Evolutionary conservation across 30 jellyfish, hydroid and myxozoan genomes (phyloP), one percentile per base, ranked within the genome.

Genomic region (Hydractinia echinata): DNA sequence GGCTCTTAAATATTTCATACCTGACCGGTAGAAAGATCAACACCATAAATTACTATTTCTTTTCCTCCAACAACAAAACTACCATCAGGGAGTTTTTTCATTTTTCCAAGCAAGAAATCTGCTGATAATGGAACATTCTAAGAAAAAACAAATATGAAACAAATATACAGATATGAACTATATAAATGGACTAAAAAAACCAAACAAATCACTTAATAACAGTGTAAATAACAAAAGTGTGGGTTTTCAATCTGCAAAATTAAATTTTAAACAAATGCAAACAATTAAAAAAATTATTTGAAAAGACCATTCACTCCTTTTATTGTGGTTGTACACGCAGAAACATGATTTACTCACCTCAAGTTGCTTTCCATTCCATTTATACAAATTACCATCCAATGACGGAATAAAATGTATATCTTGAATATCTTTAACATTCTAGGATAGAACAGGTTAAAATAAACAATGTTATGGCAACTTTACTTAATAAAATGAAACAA

Each of bases 71-170:
- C 90, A 11, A 92, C 82, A 70, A 79, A 92, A 9, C 89, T 81
- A 20, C 98, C 98, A 92, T 92, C 98, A 5, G 98, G 89, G 10
- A 84, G 74, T 14, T 76, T 81, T 54, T 85, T 88, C 53, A 81
- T 70, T 16, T 76, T 72, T 8, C 96, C 98, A 64, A 92, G 88
- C 73, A 92, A 83, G n/a, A 69, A 39, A 4, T 86, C 95, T 19
- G 98, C 96, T 13, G 96, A 74, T 8, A 92, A 53, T 52, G 98
- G 98, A 19, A 92, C 81, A 16, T 84, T 86, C 98, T 92, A 56
- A 8, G 60, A 82, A 53, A 55, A 61, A 53, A 72, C 16, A 8
- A 54, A 51, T 71, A 61, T 10, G 3, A 7, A 10, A 50, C 51
- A 76, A 67, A 10, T 66, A 39, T 53, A 55, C 50, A n/a, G 18